Base-by-base conservation (phyloP, 2,113 vertebrate genomes). In the Hystrix brachyura region DNA sequence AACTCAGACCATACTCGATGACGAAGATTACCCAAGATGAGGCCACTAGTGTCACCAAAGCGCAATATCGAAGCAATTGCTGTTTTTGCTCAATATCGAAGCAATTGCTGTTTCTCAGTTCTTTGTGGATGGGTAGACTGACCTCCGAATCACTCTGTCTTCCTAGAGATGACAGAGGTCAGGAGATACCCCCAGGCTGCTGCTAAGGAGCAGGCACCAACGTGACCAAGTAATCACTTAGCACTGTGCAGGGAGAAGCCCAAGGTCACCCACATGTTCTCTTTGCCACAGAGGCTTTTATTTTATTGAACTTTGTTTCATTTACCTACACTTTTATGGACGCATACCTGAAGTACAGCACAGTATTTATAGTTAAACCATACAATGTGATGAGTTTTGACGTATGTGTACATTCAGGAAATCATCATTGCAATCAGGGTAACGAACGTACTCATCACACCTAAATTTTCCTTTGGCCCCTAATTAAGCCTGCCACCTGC, bases 21-120 rank as follows among this genome's bases (percentile, higher is more conserved):
- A 96, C 2, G 23, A 87, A 94, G 95, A 94, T 96, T 51, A 94
- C 53, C 59, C 32, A 74, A 84, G 43, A 96, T 3, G 18, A 93
- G 80, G 92, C 43, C 81, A 72, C 32, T 1, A 0, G 21, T 85
- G 81, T 96, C 82, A 96, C 17, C 3, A 23, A 60, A 21, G 64
- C 55, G 79, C 32, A 74, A 71, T 59, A 74, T 60, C 57, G 81
- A 87, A 93, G 76, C 11, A 81, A 92, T 34, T 80, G 25, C 46
- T 80, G 34, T 25, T 82, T 96, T 85, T n/a, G n/a, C n/a, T n/a
- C 32, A 74, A 71, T 59, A 74, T 60, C 57, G 81, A 87, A 93
- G 76, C 11, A 81, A 92, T 34, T 80, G 25, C 46, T 80, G 34
- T 25, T 82, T 96, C 82, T 93, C 25, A 69, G 79, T 83, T 95